phyloP scores from a whole-genome alignment of 35 echinoderm and acorn worm species.

The Acanthaster planci region DNA sequence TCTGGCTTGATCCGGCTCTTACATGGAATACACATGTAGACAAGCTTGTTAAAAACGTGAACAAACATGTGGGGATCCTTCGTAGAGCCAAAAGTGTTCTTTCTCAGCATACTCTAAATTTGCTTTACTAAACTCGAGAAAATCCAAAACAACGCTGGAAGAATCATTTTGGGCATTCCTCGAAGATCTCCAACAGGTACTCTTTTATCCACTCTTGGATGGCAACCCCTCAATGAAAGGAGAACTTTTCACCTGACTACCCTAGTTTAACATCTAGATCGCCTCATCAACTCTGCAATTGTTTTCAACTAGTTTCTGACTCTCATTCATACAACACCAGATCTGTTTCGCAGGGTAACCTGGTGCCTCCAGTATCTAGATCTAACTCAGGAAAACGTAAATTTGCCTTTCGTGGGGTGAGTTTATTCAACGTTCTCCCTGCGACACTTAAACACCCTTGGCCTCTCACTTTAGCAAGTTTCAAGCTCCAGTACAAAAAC shows the following conservation, averaged over 20 bases:
- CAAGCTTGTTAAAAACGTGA: neutral
- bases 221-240: neutral
- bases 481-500: neutral
- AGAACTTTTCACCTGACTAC: neutral
- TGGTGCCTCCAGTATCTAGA: neutral
- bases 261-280: neutral
- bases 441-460: neutral
- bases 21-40: constrained; percentile 19
- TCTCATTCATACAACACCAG: too few species aligned
- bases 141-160: constrained; percentile 19
- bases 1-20: constrained; percentile 20
- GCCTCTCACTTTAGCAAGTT: too few species aligned
- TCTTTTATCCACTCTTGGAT: neutral
- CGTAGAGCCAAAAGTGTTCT: constrained; percentile 1
- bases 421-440: neutral
- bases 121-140: neutral
- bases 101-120: constrained; percentile 21
- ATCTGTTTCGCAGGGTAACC: too few species aligned
- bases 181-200: neutral
- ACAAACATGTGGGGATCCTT: constrained; percentile 6
- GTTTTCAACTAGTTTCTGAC: too few species aligned
- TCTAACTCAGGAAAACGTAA: neutral
- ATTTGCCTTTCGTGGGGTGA: neutral
- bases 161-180: constrained; percentile 10
- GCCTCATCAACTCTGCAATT: too few species aligned